Conservation (phyloP, 2,888 invertebrate genomes). For the Eugnorisma glareosa region DNA sequence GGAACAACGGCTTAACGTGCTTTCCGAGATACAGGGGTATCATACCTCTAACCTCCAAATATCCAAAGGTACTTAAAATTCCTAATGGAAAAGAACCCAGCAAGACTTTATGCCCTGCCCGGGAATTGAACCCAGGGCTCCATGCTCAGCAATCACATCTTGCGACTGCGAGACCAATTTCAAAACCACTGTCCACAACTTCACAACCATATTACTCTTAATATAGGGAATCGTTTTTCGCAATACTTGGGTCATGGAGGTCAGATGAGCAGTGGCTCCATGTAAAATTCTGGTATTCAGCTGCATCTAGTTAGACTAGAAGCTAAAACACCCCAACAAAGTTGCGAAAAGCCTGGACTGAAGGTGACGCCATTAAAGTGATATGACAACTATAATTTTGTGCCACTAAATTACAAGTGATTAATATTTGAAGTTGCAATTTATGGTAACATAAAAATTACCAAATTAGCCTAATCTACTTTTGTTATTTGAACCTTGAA, state of each 20-base stretch:
- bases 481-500: constrained; percentile 27
- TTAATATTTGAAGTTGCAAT: neutral
- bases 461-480: constrained; percentile 18
- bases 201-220: too few species aligned
- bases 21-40: too few species aligned
- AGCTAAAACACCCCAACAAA: neutral
- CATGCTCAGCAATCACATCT: too few species aligned
- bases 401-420: neutral
- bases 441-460: neutral
- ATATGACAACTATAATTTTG: neutral
- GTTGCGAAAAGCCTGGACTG: neutral
- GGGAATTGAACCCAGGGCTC: too few species aligned
- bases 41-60: too few species aligned
- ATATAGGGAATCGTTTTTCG: neutral
- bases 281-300: neutral
- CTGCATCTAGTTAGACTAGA: neutral
- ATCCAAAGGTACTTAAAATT: too few species aligned
- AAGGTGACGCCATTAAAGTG: neutral
- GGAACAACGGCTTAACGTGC: too few species aligned
- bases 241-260: neutral
- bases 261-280: neutral
- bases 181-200: too few species aligned
- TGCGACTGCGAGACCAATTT: too few species aligned
- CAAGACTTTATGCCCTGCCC: too few species aligned
- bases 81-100: too few species aligned